Evolutionary conservation across 2,888 invertebrate species (phyloP), one percentile per base, ranked within the genome.

Genomic region (Agrochola lychnidis): DNA sequence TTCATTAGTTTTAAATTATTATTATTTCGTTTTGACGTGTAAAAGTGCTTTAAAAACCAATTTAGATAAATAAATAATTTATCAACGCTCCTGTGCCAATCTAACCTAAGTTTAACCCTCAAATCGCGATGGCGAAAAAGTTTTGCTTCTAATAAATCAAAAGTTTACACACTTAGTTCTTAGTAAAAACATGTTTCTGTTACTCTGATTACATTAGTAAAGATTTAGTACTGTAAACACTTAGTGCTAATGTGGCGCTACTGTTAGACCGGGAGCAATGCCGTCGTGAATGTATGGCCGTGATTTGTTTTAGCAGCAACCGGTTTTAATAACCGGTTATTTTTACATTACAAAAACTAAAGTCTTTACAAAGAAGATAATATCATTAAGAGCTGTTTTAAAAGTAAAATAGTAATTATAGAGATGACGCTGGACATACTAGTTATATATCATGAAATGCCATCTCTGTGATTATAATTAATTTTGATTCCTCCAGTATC

Each of bases 191-290:
- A 51, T 25, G 36, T 9, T 25, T 36, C 42, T 53, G 12, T n/a
- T 51, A 36, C 22, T 42, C 22, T n/a, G 45, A 6, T 45, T 62
- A 57, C 67, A 67, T 51, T 45, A 45, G 45, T 42, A 63, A 77
- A 51, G 78, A 79, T 82, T 64, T 69, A 85, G 73, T 77, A 68
- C 71, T 64, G 66, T 62, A 61, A 67, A 78, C 73, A 73, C 70
- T 72, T 45, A 64, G 56, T 56, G 57, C 70, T 78, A 83, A 88
- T 86, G 64, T 77, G 63, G 68, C 53, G n/a, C 61, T 67, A 36
- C 59, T 73, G 48, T 30, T 57, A 63, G 25, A 66, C 70, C 45
- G 57, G 62, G 70, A 84, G 74, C 56, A 12, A 53, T 14, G 53
- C 3, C 7, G 22, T 25, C 4, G 3, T 12, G 22, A 48, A 74